Percentiles rank a stretch among this genome's conserved stretches.
Evolutionary conservation across 2,888 invertebrate species (phyloP).

Genomic region (Ischnus inquisitorius): DNA sequence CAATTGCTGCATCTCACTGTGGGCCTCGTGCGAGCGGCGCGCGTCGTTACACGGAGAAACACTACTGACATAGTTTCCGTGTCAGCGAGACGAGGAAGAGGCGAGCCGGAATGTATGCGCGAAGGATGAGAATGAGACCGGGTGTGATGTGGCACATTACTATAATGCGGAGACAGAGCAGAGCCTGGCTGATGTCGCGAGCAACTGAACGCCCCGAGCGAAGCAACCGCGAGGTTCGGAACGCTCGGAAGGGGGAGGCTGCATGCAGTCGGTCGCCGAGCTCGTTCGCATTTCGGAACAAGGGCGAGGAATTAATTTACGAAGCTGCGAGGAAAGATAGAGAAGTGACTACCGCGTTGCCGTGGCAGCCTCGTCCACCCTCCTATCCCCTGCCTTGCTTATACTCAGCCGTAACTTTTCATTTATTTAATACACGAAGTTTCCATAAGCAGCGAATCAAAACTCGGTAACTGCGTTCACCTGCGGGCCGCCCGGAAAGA

Average conservation of each 20-base stretch:
- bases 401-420: slow-evolving; percentile 41
- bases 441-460: slow-evolving; percentile 51
- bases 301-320: slow-evolving; percentile 65
- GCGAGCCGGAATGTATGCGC: background rate
- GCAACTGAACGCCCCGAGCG: slow-evolving; percentile 52
- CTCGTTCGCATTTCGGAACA: slow-evolving; percentile 48
- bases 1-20: background rate
- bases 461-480: slow-evolving; percentile 36
- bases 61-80: background rate
- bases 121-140: background rate
- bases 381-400: background rate
- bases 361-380: slow-evolving; percentile 6
- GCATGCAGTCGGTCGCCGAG: slow-evolving; percentile 48
- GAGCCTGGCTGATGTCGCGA: slow-evolving; percentile 2
- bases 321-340: slow-evolving; percentile 49
- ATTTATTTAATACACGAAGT: slow-evolving; percentile 50
- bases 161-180: background rate
- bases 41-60: slow-evolving; percentile 6
- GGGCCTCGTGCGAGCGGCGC: background rate
- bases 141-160: background rate
- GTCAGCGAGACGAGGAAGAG: background rate
- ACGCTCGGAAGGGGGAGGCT: no score
- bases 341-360: slow-evolving; percentile 21
- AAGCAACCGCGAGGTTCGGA: slow-evolving; percentile 46
- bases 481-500: background rate